These are phyloP conservation scores for Bembecia ichneumoniformis DNA, from an alignment of 2,888 invertebrate genomes.

Conservation along the genomic window DNA sequence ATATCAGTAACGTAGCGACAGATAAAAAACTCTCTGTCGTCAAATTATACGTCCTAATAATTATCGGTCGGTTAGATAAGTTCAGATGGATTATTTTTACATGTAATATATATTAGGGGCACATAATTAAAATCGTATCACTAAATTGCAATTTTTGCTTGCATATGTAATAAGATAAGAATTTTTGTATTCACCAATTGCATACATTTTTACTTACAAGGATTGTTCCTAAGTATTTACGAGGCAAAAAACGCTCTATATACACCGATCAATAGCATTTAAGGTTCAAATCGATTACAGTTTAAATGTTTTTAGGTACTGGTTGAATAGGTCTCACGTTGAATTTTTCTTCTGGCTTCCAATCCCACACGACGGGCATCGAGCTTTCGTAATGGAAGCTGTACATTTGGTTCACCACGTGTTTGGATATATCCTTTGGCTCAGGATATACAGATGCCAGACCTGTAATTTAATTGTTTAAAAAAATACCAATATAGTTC, in stretches of 20 bases:
- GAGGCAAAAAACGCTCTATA: neutral
- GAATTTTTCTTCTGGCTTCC: conserved; percentile 69
- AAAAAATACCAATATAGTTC: no score
- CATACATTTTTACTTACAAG: neutral
- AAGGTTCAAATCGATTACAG: neutral
- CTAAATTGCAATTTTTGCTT: neutral
- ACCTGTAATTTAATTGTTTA: conserved; percentile 54
- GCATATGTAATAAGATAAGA: neutral
- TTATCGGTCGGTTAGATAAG: no score
- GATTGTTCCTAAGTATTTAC: neutral
- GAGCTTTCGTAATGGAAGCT: conserved; percentile 84
- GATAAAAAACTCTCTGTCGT: no score
- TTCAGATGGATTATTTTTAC: no score
- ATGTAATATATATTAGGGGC: no score
- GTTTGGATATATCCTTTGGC: conserved; percentile 81
- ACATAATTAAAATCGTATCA: no score
- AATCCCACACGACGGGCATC: conserved; percentile 79
- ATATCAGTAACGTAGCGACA: no score
- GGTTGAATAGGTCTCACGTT: conserved; percentile 58
- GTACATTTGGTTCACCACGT: conserved; percentile 82
- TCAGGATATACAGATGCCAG: conserved; percentile 89
- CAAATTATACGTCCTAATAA: no score
- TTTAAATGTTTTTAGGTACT: conserved; percentile 61
- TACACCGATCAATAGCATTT: neutral
- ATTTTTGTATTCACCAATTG: neutral